Evolutionary conservation across 30 jellyfish, hydroid and myxozoan species (phyloP).

Genomic region (Chrysaora quinquecirrha): DNA sequence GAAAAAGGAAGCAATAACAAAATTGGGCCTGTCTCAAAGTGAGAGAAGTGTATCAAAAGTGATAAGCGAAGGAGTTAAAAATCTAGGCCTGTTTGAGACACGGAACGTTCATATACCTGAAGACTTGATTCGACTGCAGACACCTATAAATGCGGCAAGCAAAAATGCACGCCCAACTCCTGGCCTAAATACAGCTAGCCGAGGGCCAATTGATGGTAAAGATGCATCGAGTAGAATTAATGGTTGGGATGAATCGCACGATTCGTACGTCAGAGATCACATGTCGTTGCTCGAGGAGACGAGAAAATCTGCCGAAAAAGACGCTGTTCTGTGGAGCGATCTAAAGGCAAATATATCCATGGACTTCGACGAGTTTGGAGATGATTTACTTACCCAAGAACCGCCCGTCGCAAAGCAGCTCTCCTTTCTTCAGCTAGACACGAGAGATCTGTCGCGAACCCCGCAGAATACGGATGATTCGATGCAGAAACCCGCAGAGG

Average conservation of each 20-base stretch:
- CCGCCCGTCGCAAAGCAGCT: constrained; percentile 60
- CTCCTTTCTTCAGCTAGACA: constrained; percentile 56
- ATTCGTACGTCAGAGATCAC: neutral
- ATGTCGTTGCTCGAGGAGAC: constrained; percentile 44
- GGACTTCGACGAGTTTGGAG: neutral
- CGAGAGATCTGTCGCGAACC: constrained; percentile 27
- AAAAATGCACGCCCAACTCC: no score
- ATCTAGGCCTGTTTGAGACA: no score
- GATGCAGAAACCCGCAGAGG: neutral
- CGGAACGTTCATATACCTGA: no score
- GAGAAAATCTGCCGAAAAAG: constrained; percentile 46
- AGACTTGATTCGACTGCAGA: no score
- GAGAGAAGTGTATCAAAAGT: no score
- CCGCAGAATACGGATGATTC: neutral
- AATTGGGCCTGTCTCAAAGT: no score
- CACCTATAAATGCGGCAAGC: no score
- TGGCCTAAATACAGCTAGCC: no score
- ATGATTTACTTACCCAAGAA: neutral
- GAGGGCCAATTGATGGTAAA: no score
- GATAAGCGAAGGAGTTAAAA: no score
- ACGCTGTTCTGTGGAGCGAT: constrained; percentile 40
- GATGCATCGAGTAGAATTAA: no score
- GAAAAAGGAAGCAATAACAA: no score
- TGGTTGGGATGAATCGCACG: neutral
- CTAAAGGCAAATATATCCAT: constrained; percentile 14